phyloP scores from a whole-genome alignment of 2,888 invertebrate species.

The Eupithecia pulchellata region DNA sequence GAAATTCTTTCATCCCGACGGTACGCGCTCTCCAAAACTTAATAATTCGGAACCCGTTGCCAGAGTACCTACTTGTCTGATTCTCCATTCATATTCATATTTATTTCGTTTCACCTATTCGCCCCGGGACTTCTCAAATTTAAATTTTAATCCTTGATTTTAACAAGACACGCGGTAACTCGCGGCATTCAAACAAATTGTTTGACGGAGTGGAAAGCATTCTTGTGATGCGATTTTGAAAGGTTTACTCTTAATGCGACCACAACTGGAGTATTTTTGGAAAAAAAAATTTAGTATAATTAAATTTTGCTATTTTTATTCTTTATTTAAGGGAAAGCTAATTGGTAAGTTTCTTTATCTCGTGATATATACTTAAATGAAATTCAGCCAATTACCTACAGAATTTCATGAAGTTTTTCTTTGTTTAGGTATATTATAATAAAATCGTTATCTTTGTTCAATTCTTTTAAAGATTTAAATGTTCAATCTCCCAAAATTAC shows the following conservation, averaged over 20 bases:
- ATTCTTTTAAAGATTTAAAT: too few relatives aligned
- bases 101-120: slow-evolving; percentile 83
- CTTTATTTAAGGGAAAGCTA: not conserved
- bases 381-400: not conserved
- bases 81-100: slow-evolving; percentile 85
- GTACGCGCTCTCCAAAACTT: slow-evolving; percentile 80
- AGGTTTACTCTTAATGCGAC: slow-evolving; percentile 23
- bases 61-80: slow-evolving; percentile 67
- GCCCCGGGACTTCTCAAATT: slow-evolving; percentile 72
- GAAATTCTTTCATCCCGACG: slow-evolving; percentile 57
- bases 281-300: not conserved
- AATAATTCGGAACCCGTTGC: slow-evolving; percentile 81
- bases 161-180: slow-evolving; percentile 76
- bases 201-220: slow-evolving; percentile 75
- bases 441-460: too few relatives aligned
- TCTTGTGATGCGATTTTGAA: slow-evolving; percentile 69
- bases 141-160: slow-evolving; percentile 81
- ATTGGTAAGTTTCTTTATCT: too few relatives aligned
- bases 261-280: not conserved
- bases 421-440: too few relatives aligned
- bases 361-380: not conserved
- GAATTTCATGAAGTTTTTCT: not conserved
- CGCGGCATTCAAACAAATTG: slow-evolving; percentile 67
- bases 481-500: not conserved
- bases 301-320: too few relatives aligned